A percentile compares a stretch with the other conserved stretches of the same genome.
These are phyloP conservation scores for Uropsilus gracilis DNA, from an alignment of 2,113 vertebrate genomes.

Conservation along the genomic window DNA sequence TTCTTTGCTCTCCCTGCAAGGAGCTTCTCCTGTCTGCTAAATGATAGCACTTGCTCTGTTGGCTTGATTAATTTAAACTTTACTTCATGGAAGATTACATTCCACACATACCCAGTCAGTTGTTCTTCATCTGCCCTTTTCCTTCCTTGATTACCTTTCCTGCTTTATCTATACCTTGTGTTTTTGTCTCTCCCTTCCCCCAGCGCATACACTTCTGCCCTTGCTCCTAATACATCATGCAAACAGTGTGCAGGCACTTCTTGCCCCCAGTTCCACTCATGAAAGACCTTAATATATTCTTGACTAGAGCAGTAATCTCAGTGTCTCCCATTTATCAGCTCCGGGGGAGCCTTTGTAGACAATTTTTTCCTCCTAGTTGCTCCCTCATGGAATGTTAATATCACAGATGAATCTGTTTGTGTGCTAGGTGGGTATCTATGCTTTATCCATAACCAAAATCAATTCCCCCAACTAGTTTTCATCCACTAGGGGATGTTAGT, in stretches of 20 bases:
- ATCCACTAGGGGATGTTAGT: background rate
- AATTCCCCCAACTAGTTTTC: background rate
- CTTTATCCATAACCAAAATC: background rate
- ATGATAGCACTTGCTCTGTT: background rate
- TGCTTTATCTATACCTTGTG: rapidly evolving
- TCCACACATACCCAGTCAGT: background rate
- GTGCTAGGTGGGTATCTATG: background rate
- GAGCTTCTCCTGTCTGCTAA: background rate
- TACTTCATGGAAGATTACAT: background rate
- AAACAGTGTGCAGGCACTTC: background rate
- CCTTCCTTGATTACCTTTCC: too few relatives aligned
- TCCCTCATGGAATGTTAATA: background rate
- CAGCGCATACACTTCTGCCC: too few relatives aligned
- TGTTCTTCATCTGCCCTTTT: background rate
- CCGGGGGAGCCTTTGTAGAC: background rate
- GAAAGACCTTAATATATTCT: background rate
- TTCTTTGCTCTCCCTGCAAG: background rate
- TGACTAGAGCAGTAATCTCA: background rate
- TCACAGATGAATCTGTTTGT: background rate
- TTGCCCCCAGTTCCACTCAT: background rate
- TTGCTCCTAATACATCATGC: too few relatives aligned
- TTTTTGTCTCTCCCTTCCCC: too few relatives aligned
- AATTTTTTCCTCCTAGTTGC: background rate
- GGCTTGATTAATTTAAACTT: background rate
- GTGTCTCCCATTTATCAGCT: background rate